Base-by-base conservation (phyloP, 2,888 invertebrate species). In the Ethmia dodecea region DNA sequence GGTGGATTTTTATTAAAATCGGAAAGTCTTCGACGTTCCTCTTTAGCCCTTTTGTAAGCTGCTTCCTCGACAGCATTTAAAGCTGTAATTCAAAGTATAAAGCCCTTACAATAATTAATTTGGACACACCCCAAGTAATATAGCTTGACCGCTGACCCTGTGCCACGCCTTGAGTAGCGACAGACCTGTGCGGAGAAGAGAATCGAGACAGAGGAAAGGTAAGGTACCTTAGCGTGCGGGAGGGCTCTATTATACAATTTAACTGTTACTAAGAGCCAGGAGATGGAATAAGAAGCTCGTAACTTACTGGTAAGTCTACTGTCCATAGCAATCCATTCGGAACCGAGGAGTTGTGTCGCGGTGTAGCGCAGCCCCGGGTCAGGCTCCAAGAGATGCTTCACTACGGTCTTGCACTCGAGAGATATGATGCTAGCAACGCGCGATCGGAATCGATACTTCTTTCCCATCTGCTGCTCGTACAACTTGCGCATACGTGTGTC, bases 401-500 rank as follows among this genome's bases (percentile, higher is more conserved):
- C 88, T 2, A 93, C 64, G 27, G 84, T 77, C 65, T 92, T 93
- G 26, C 90, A 90, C 57, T 89, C 84, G 0, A 88, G 70, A 24
- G 90, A 90, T 18, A 92, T 42, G 10, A 56, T 38, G 41, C 86
- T 84, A 0, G 86, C 84, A 6, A 92, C 87, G 57, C 91, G 91
- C 3, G 90, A 87, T 39, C 92, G 84, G 40, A 80, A 83, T 48
- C 90, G 88, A 86, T 92, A 93, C 44, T 88, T 86, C 42, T 89
- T 88, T 45, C 88, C 88, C 57, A 90, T 86, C 52, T 86, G 86
- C 53, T 86, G 84, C 52, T 92, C 91, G 51, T 94, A 92, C 54
- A 94, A 77, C 43, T 79, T 89, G 41, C 91, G 90, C 52, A 93
- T 89, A 49, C 94, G 92, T 2, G 90, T 89, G 55, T 94, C 94